These are phyloP conservation scores for Cecidostiba fungosa DNA, from an alignment of 2,888 invertebrate species.

Conservation along the genomic window DNA sequence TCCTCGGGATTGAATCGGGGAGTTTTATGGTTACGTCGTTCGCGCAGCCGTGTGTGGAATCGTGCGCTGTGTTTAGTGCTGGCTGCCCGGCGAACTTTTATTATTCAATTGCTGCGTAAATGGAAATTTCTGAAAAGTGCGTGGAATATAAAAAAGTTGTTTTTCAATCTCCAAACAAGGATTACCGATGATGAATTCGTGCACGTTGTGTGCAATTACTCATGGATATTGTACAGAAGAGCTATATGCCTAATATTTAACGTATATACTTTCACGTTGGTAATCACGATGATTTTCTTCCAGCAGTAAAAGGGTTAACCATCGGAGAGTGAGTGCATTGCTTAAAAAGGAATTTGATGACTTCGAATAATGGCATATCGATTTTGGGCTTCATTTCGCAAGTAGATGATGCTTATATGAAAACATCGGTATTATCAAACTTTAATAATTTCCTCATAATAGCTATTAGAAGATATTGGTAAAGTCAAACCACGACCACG, in stretches of 20 bases:
- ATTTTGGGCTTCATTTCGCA: neutral
- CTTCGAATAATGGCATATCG: neutral
- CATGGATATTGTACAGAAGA: no score
- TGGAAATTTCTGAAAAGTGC: neutral
- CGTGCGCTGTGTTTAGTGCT: neutral
- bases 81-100: neutral
- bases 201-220: neutral
- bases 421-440: no score
- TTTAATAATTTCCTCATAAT: no score
- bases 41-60: neutral
- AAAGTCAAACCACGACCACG: no score
- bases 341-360: neutral
- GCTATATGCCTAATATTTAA: neutral
- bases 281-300: neutral
- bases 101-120: slow-evolving; percentile 9
- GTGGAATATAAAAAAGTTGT: neutral
- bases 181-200: neutral
- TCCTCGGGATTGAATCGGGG: neutral
- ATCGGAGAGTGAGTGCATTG: neutral
- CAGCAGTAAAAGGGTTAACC: neutral
- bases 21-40: neutral
- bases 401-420: no score
- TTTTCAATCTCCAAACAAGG: slow-evolving; percentile 14
- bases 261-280: neutral
- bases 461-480: no score